Percentiles rank a stretch among this genome's conserved stretches.
Evolutionary conservation across 2,113 vertebrate species (phyloP).

Genomic region (Poeciliopsis turrubarensis): DNA sequence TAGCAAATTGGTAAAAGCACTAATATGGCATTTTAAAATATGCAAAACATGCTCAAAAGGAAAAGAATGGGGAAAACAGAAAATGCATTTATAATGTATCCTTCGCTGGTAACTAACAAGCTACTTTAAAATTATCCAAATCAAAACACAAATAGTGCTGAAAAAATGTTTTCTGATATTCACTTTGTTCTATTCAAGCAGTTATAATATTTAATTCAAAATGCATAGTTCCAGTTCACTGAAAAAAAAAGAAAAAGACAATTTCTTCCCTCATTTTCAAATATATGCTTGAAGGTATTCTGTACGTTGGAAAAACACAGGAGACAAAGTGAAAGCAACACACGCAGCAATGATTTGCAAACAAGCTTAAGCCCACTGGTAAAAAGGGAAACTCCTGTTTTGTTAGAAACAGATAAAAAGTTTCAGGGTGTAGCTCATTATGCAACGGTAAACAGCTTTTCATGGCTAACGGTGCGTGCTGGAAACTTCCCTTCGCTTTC

Average conservation of each 20-base stretch:
- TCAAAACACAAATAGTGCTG: no score
- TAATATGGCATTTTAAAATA: no score
- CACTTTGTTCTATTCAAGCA: background rate
- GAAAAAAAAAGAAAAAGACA: background rate
- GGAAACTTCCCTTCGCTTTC: conserved; percentile 53
- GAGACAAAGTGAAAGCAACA: conserved; percentile 10
- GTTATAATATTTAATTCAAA: background rate
- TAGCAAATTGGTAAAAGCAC: no score
- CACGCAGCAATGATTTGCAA: background rate
- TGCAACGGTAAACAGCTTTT: conserved; percentile 30
- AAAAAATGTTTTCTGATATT: no score
- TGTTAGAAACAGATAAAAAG: conserved; percentile 37
- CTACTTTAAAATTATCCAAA: no score
- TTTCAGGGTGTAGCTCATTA: conserved; percentile 47
- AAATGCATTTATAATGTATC: no score
- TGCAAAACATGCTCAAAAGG: no score
- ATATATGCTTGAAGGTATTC: background rate
- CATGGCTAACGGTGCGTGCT: conserved; percentile 49
- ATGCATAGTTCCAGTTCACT: background rate
- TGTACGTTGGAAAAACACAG: background rate
- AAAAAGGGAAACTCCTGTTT: conserved; percentile 4
- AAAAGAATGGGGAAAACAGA: no score
- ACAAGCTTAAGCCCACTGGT: background rate
- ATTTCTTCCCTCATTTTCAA: background rate
- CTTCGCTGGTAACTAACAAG: no score